Evolutionary conservation across 2,888 invertebrate genomes (phyloP), one percentile per base, ranked within the genome.

Genomic region (Magallana nippona): DNA sequence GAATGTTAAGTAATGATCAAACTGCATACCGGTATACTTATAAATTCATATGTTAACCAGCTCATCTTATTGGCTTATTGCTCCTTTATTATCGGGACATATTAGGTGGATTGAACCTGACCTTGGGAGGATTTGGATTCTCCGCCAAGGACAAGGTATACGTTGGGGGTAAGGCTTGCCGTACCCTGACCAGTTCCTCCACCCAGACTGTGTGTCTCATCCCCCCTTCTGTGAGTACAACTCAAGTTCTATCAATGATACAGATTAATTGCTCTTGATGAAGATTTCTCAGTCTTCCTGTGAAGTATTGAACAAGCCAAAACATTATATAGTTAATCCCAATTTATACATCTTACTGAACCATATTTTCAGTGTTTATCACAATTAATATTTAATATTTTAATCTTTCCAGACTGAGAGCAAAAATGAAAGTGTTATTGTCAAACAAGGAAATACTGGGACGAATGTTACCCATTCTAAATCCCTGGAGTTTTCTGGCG

Each of bases 121-220:
- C 87, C 3, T 81, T 91, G 13, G 84, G 79, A 56, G 91, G 90
- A 2, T 86, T 88, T 82, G 90, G 90, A n/a, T 91, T 89, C 79
- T 84, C 79, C 55, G 19, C 27, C 1, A 81, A 79, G 8, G 89
- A 85, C n/a, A 63, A 19, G 1, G 89, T 88, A 0, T 86, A 82
- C 3, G 86, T 90, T 10, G 89, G 88, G 17, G 79, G 82, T 17
- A 80, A 78, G 1, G 3, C 82, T 2, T 91, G 91, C 83, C 32
- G 55, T 3, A 55, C 86, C 1, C 78, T 77, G 5, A 78, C 78
- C 56, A 60, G 85, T 22, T 80, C 83, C 2, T 79, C 89, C 2
- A 80, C 58, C 19, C 82, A 84, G 55, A 88, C 90, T 15, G 77
- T 62, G 13, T 90, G 90, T 78, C 80, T 84, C 5, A 82, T 89